Conservation (phyloP, 2,888 invertebrate species). For the Opisthograptis luteolata region DNA sequence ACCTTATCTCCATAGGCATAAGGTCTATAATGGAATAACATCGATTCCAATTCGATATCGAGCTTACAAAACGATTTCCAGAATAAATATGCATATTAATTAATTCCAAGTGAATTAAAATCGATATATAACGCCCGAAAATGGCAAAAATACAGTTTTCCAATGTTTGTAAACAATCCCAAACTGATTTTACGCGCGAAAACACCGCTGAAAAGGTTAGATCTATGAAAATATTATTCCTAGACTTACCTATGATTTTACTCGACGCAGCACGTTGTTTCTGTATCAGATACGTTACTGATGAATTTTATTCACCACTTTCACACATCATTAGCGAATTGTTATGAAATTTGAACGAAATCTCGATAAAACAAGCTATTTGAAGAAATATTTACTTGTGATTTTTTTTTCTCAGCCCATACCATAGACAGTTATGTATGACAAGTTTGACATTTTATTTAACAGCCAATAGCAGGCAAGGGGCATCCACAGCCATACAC, state of each 20-base stretch:
- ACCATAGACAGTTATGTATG: no score
- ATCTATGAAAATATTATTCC: conserved; percentile 34
- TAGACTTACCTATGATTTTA: conserved; percentile 42
- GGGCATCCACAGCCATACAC: no score
- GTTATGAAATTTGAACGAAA: conserved; percentile 4
- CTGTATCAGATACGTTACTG: background rate
- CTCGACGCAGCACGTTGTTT: conserved; percentile 1
- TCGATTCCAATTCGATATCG: conserved; percentile 39
- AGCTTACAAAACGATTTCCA: conserved; percentile 52
- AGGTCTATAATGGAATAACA: conserved; percentile 51
- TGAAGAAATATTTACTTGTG: conserved; percentile 32
- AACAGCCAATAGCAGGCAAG: no score
- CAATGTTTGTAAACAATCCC: conserved; percentile 44
- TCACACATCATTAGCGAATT: conserved; percentile 25
- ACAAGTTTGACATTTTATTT: conserved; percentile 23
- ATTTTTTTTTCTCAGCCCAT: conserved; percentile 26
- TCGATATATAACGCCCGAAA: conserved; percentile 28
- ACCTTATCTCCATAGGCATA: conserved; percentile 49
- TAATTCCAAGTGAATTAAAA: conserved; percentile 50
- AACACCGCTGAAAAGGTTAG: conserved; percentile 52
- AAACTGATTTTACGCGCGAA: conserved; percentile 55
- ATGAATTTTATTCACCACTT: conserved; percentile 15
- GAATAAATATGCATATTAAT: conserved; percentile 65
- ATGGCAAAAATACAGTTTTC: conserved; percentile 18
- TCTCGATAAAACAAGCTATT: conserved; percentile 25